Evolutionary conservation across 2,888 invertebrate genomes (phyloP), one percentile per base, ranked within the genome.

Genomic region (Amphipoea lucens): DNA sequence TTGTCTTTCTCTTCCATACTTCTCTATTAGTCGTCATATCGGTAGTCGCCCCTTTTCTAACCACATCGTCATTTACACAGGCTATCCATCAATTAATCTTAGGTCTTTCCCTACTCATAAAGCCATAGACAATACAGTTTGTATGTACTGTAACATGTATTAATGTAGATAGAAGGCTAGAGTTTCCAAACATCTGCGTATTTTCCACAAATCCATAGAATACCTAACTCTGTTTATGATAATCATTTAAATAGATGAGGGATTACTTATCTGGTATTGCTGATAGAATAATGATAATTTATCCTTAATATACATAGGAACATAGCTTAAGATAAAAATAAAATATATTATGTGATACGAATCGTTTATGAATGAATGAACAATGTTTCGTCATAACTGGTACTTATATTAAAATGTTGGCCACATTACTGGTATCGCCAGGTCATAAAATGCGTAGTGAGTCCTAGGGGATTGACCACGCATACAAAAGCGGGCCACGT

Each of bases 401-500:
- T 29, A 42, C 1, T 0, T 42, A 75, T 78, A 75, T 63, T 65
- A 57, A 54, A 76, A 72, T 66, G 62, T 77, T 73, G n/a, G 0
- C 45, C 51, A 76, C 81, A 81, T 65, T 70, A 63, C 70, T 74
- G 73, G 76, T 70, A 67, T 76, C 54, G 51, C 63, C 63, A 68
- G 76, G 42, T 40, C 74, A 78, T 88, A 89, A 90, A 89, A 92
- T 90, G 89, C 91, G 84, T 86, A 87, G 82, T 89, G 84, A 83
- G 88, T 90, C 88, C 88, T 87, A 85, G 78, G 83, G 90, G 88
- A 88, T 88, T 89, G 86, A 87, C 87, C 79, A 88, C 84, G 93
- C 92, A 93, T 93, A 94, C 91, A 87, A 91, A 93, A 92, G 87
- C 87, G 89, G 87, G 76, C 85, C 89, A 89, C 86, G 90, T 88